These are phyloP conservation scores for Thereva nobilitata DNA, from an alignment of 2,888 invertebrate species.

Conservation along the genomic window DNA sequence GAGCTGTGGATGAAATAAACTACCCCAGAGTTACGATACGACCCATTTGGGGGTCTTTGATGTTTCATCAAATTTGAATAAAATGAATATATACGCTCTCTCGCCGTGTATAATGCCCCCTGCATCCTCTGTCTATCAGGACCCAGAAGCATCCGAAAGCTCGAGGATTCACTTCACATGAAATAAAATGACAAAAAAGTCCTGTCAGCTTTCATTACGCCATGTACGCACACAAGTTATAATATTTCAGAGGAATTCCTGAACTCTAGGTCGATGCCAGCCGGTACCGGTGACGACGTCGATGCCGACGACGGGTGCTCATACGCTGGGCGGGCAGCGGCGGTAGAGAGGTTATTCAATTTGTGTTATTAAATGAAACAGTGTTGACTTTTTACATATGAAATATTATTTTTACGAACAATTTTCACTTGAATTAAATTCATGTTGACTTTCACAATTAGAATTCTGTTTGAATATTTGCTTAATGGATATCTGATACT, in stretches of 20 bases:
- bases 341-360: conserved; percentile 17
- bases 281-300: neutral
- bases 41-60: conserved; percentile 29
- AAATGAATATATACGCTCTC: conserved; percentile 26
- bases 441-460: conserved; percentile 10
- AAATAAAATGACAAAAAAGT: conserved; percentile 22
- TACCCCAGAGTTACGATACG: neutral
- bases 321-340: no score
- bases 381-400: conserved; percentile 29
- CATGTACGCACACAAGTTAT: conserved; percentile 27
- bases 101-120: conserved; percentile 17
- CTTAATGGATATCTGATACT: neutral
- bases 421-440: conserved; percentile 23
- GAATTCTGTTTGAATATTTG: conserved; percentile 2
- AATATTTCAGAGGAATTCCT: conserved; percentile 19
- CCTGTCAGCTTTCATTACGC: conserved; percentile 27
- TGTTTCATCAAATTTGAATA: conserved; percentile 34
- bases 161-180: conserved; percentile 17
- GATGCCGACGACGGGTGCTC: no score
- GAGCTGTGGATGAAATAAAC: neutral
- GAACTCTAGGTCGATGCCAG: neutral
- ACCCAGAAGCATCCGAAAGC: neutral
- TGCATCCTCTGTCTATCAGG: no score
- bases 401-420: conserved; percentile 22
- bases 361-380: conserved; percentile 22